A percentile compares a stretch with the other conserved stretches of the same genome.
phyloP scores from a whole-genome alignment of 2,888 invertebrate genomes.

The Leptinotarsa peninsularis region DNA sequence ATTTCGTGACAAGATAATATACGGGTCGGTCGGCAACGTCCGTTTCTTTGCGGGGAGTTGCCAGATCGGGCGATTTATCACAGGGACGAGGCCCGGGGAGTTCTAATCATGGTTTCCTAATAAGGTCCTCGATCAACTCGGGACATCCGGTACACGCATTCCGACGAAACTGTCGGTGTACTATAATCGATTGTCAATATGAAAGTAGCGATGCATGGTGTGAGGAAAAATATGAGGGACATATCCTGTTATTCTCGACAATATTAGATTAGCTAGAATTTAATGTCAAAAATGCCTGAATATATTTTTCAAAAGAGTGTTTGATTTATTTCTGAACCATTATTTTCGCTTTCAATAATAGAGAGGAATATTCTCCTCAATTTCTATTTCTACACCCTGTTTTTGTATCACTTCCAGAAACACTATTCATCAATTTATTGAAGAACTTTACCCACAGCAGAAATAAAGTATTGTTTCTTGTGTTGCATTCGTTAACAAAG shows the following conservation, averaged over 20 bases:
- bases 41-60: conserved; percentile 36
- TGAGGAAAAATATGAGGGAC: neutral
- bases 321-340: no score
- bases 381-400: no score
- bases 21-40: conserved; percentile 39
- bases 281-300: no score
- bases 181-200: conserved; percentile 25
- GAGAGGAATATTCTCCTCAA: no score
- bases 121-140: conserved; percentile 35
- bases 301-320: no score
- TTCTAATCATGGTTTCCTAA: conserved; percentile 38
- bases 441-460: no score
- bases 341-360: no score
- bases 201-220: neutral
- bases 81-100: conserved; percentile 23
- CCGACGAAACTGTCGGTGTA: conserved; percentile 6
- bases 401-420: no score
- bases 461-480: no score
- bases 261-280: no score
- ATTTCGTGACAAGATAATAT: conserved; percentile 49
- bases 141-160: conserved; percentile 31
- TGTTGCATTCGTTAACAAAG: no score
- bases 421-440: no score
- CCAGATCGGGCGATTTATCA: conserved; percentile 41
- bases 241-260: neutral